Evolutionary conservation across 1,140 invertebrate genomes (phyloP).

Genomic region (Tetramorium simillimum): DNA sequence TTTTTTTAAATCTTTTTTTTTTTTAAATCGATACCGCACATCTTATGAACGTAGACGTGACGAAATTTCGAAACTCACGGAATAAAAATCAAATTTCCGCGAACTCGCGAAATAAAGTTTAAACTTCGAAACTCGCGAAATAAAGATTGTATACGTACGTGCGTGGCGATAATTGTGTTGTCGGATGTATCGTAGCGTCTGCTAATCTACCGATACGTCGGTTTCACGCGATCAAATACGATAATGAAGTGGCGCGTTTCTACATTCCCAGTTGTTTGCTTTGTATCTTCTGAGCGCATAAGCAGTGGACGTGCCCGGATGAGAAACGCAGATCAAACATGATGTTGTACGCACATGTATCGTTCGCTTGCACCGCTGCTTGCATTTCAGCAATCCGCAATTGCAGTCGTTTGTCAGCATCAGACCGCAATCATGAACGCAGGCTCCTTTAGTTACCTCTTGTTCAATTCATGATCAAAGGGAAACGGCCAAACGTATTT

Average conservation of each 20-base stretch:
- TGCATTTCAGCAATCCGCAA: slow-evolving; percentile 45
- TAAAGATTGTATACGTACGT: not conserved
- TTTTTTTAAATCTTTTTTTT: not conserved
- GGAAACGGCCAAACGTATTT: not conserved
- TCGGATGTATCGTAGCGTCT: slow-evolving; percentile 40
- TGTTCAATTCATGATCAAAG: slow-evolving; percentile 31
- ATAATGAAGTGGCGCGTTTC: slow-evolving; percentile 75
- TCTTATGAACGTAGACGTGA: not conserved
- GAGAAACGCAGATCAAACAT: slow-evolving; percentile 56
- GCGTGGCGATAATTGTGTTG: not conserved
- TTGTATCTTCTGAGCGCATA: slow-evolving; percentile 46
- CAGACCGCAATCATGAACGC: slow-evolving; percentile 33
- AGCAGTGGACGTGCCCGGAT: slow-evolving; percentile 47
- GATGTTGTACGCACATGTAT: slow-evolving; percentile 27
- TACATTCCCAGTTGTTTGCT: slow-evolving; percentile 36
- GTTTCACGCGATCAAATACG: slow-evolving; percentile 71
- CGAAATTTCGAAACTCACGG: not conserved
- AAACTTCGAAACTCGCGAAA: not conserved
- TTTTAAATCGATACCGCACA: not conserved
- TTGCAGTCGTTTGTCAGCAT: slow-evolving; percentile 53
- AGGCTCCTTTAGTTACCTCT: slow-evolving; percentile 3
- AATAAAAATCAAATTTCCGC: not conserved
- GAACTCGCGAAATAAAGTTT: not conserved
- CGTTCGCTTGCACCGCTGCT: slow-evolving; percentile 15
- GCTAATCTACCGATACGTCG: slow-evolving; percentile 51